Conservation (phyloP, 2,888 invertebrate species). For the Heliconius ethilla region DNA sequence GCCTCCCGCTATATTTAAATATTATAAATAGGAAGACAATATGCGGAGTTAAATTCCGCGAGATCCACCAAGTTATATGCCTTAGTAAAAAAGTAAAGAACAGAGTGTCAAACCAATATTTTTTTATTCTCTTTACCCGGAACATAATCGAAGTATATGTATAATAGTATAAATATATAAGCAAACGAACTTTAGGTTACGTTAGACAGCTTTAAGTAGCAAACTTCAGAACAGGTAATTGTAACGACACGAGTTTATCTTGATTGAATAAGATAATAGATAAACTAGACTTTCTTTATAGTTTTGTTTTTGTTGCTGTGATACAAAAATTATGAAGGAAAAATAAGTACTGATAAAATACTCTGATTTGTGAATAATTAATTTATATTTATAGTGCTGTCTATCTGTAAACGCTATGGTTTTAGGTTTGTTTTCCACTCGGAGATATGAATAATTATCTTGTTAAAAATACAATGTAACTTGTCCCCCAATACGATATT, state of each 20-base stretch:
- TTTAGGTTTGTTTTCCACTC: neutral
- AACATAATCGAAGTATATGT: too few species aligned
- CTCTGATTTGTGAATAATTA: neutral
- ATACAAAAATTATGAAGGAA: neutral
- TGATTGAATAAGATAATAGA: neutral
- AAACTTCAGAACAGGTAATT: slow-evolving; percentile 45
- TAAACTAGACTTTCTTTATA: neutral
- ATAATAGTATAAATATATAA: neutral
- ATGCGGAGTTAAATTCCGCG: too few species aligned
- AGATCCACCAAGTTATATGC: too few species aligned
- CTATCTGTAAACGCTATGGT: neutral
- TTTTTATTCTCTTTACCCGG: too few species aligned
- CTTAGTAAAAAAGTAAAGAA: too few species aligned
- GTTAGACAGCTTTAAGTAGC: slow-evolving; percentile 41
- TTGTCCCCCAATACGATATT: neutral
- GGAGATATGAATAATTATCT: neutral
- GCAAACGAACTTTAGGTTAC: neutral
- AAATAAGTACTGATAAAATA: neutral
- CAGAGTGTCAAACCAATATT: too few species aligned
- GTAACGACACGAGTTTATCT: slow-evolving; percentile 9
- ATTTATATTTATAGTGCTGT: neutral
- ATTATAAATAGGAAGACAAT: too few species aligned
- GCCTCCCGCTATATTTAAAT: too few species aligned
- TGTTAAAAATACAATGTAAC: too few species aligned
- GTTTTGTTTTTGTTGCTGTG: slow-evolving; percentile 6